Base-by-base conservation (phyloP, 2,888 invertebrate genomes). In the Carabus problematicus region DNA sequence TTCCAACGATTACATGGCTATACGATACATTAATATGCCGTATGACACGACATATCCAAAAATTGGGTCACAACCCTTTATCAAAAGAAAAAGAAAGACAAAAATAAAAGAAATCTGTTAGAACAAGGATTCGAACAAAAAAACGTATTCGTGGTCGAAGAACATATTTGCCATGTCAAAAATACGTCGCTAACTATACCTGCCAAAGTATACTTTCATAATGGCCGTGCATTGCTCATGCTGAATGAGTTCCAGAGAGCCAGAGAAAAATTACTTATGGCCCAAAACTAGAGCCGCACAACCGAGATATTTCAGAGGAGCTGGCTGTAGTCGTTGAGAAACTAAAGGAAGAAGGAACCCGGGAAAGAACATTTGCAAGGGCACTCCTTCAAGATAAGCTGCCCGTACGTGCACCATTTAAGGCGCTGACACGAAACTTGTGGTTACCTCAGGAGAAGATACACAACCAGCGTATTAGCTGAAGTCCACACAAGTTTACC, bases 61-160 rank as follows among this genome's bases (percentile, higher is more conserved):
- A n/a, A n/a, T n/a, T n/a, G n/a, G n/a, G n/a, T n/a, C n/a, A n/a
- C n/a, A n/a, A n/a, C n/a, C n/a, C n/a, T n/a, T n/a, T n/a, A n/a
- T n/a, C n/a, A n/a, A n/a, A n/a, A n/a, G n/a, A n/a, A n/a, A n/a
- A n/a, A n/a, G n/a, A n/a, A n/a, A n/a, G n/a, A n/a, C n/a, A n/a
- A n/a, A n/a, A n/a, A n/a, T n/a, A n/a, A n/a, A n/a, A 55, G 88
- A 90, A 8, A 82, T 93, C 45, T 90, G 91, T 75, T 89, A 88
- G 73, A 89, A 90, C 71, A 87, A 87, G 76, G 76, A 85, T 0
- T 85, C 87, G 41, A 83, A 86, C 0, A 81, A 85, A 6, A 85
- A 86, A 74, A 88, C 89, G 41, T 92, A 92, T 72, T 80, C 79
- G 2, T 83, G 87, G 75, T 91, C 90, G 74, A 89, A 90, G 75